These are phyloP conservation scores for Zygothrica quintamaculata DNA, from an alignment of 2,888 invertebrate genomes.

Conservation along the genomic window DNA sequence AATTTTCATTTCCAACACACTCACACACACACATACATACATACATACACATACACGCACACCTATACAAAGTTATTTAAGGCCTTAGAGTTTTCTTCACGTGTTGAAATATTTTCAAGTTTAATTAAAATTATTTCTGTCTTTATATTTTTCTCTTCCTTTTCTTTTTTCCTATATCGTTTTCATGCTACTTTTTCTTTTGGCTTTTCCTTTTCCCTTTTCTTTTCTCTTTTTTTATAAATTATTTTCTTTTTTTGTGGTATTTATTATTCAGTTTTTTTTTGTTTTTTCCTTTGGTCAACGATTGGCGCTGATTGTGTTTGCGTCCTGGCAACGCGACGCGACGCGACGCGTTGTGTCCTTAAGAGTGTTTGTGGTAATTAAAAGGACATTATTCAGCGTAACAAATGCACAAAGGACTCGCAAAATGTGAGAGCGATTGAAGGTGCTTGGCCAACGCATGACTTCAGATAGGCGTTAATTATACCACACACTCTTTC, in stretches of 20 bases:
- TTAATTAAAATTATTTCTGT: constrained; percentile 66
- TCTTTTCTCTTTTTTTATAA: constrained; percentile 27
- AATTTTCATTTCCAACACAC: constrained; percentile 46
- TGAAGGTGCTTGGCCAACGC: constrained; percentile 21
- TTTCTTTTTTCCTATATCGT: too few relatives aligned
- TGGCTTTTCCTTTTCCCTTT: constrained; percentile 24
- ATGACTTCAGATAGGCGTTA: constrained; percentile 65
- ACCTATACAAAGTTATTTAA: constrained; percentile 62
- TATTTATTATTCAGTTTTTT: constrained; percentile 27
- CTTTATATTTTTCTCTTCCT: constrained; percentile 33
- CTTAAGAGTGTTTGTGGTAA: constrained; percentile 70
- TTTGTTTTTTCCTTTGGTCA: constrained; percentile 30
- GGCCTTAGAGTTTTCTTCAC: constrained; percentile 47
- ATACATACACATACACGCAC: constrained; percentile 20
- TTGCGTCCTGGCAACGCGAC: constrained; percentile 26
- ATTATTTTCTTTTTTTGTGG: constrained; percentile 11
- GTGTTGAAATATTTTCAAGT: constrained; percentile 46
- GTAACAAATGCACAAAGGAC: constrained; percentile 49
- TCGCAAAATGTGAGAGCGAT: constrained; percentile 40
- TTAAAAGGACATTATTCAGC: constrained; percentile 80
- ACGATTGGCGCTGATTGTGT: constrained; percentile 38
- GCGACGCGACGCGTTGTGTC: not conserved
- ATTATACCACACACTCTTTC: constrained; percentile 36
- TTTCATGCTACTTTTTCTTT: constrained; percentile 33
- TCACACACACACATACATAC: constrained; percentile 27